Conservation (phyloP, 2,888 invertebrate species). For the Ornithoptera priamus region DNA sequence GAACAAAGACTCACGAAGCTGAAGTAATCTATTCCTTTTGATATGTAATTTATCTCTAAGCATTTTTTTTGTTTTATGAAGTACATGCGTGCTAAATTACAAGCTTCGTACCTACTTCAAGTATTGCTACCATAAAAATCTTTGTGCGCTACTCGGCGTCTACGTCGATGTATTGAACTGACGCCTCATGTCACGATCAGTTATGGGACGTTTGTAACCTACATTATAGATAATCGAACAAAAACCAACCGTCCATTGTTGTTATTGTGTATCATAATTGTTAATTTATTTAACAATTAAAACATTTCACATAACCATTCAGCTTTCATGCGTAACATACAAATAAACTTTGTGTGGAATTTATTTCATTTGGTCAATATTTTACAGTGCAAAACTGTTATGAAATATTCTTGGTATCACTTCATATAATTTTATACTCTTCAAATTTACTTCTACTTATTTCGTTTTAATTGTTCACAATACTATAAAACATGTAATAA, state of each 20-base stretch:
- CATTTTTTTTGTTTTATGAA: background rate
- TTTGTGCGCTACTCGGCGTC: constrained; percentile 41
- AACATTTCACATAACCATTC: background rate
- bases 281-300: constrained; percentile 7
- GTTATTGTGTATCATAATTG: constrained; percentile 22
- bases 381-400: too few species aligned
- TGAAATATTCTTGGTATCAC: too few species aligned
- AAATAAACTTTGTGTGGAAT: background rate
- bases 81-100: background rate
- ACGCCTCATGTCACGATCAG: constrained; percentile 67
- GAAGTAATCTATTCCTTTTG: too few species aligned
- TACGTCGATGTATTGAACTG: constrained; percentile 58
- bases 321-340: background rate
- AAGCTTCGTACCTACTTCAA: constrained; percentile 27
- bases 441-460: too few species aligned
- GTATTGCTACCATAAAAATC: constrained; percentile 27
- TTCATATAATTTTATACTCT: too few species aligned
- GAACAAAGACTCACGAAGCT: too few species aligned
- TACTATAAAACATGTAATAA: too few species aligned
- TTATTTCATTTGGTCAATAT: background rate
- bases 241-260: constrained; percentile 55
- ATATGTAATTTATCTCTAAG: too few species aligned
- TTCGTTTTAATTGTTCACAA: too few species aligned
- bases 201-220: constrained; percentile 68
- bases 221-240: constrained; percentile 56